Conservation (phyloP, 2,797 vertebrate species). For the Semotilus atromaculatus region DNA sequence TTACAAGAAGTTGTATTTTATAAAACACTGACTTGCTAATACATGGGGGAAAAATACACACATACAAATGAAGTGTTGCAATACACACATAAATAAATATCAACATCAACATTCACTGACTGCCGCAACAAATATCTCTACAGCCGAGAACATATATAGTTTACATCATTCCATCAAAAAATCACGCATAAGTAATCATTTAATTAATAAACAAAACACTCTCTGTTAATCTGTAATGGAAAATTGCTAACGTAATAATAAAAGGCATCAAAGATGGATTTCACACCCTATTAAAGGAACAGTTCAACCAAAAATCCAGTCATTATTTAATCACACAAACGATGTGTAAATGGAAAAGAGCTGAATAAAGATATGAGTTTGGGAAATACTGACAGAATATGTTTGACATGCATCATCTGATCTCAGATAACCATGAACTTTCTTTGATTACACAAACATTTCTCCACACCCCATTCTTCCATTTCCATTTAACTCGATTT, state of each 20-base stretch:
- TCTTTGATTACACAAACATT: background rate
- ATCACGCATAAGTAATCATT: constrained; percentile 81
- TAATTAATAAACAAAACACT: constrained; percentile 81
- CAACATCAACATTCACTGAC: constrained; percentile 86
- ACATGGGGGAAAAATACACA: constrained; percentile 62
- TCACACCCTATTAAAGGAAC: background rate
- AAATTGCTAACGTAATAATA: constrained; percentile 83
- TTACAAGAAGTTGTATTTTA: constrained; percentile 83
- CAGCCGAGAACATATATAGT: constrained; percentile 82
- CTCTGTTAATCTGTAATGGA: constrained; percentile 86
- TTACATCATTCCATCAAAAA: constrained; percentile 72
- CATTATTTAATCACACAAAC: background rate
- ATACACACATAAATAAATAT: constrained; percentile 98
- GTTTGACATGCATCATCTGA: constrained; percentile 79
- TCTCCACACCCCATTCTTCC: no score
- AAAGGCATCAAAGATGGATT: constrained; percentile 78
- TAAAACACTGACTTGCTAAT: constrained; percentile 69
- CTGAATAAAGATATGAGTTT: background rate
- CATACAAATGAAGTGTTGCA: constrained; percentile 80
- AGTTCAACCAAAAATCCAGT: background rate
- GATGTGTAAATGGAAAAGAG: background rate
- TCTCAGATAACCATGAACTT: constrained; percentile 73
- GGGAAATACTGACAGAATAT: constrained; percentile 71
- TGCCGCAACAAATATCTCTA: constrained; percentile 84
- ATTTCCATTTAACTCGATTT: background rate